phyloP scores from a whole-genome alignment of 2,113 vertebrate species.

The Mixornis gularis region DNA sequence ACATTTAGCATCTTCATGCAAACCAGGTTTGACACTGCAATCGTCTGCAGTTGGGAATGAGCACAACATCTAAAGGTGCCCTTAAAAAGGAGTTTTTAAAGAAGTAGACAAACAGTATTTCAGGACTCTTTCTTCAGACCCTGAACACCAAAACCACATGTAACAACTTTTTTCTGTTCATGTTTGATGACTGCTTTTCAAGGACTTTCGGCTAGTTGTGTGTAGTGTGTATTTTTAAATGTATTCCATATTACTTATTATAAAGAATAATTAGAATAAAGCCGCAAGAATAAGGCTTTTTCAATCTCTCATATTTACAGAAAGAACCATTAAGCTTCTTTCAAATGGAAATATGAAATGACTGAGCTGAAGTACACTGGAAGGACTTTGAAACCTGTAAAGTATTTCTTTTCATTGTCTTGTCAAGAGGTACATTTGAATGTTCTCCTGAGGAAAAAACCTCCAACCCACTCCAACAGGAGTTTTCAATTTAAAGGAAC shows the following conservation, averaged over 20 bases:
- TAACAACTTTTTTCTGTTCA: background rate
- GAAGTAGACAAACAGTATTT: background rate
- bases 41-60: background rate
- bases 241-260: background rate
- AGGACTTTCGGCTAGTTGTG: background rate
- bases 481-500: background rate
- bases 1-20: slow-evolving; percentile 7
- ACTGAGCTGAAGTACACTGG: background rate
- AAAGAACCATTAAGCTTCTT: background rate
- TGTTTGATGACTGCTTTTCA: background rate
- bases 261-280: background rate
- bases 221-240: background rate
- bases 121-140: background rate
- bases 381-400: background rate
- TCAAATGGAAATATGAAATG: background rate
- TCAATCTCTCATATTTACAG: background rate
- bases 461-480: background rate
- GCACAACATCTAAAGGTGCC: background rate
- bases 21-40: background rate
- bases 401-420: background rate
- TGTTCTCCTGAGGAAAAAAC: background rate
- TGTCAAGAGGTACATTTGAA: background rate
- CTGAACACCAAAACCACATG: background rate
- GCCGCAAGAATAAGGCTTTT: background rate
- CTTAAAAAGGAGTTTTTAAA: background rate